Evolutionary conservation across 1,140 invertebrate species (phyloP), one percentile per base, ranked within the genome.

Genomic region (Trichonephila clavipes): DNA sequence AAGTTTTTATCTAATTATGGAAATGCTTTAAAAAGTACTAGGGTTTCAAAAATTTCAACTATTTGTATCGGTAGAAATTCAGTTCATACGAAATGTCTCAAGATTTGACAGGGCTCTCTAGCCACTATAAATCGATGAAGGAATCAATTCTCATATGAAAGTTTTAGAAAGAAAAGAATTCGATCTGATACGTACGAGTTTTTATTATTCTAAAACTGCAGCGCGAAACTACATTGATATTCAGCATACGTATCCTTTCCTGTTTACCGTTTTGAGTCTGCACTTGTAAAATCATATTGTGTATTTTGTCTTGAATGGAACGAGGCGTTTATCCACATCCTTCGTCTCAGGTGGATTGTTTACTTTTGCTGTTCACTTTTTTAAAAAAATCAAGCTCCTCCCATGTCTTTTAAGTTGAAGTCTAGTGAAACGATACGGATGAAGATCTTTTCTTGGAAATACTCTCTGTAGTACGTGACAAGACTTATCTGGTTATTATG

Each of bases 261-360:
- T 86, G 24, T 86, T 62, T 61, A 86, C n/a, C 83, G 18, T 61
- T 59, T 28, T 82, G 81, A 44, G 34, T 82, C 19, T 44, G 66
- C n/a, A n/a, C 66, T 69, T 69, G 66, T 69, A 69, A 69, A 69
- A 69, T 24, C 66, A 69, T 69, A 69, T 69, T 69, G 66, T 24
- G 21, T 69, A 69, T 69, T 51, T 69, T 69, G 21, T 69, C 66
- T 24, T 14, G 66, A 69, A 6, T 24, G 21, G 21, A 51, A 69
- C n/a, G 7, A 69, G 66, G 66, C 66, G n/a, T 69, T 69, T 69
- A 69, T 69, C 66, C 66, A n/a, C 66, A 10, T n/a, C n/a, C 8
- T 5, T 28, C 66, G 21, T 69, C 66, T 69, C 66, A 69, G 66
- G 66, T 69, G 66, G 66, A 12, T 24, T 69, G 66, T 69, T 69